Percentiles rank a stretch among this genome's conserved stretches.
These are phyloP conservation scores for Myotis daubentonii DNA, from an alignment of 2,797 vertebrate genomes.

Conservation along the genomic window DNA sequence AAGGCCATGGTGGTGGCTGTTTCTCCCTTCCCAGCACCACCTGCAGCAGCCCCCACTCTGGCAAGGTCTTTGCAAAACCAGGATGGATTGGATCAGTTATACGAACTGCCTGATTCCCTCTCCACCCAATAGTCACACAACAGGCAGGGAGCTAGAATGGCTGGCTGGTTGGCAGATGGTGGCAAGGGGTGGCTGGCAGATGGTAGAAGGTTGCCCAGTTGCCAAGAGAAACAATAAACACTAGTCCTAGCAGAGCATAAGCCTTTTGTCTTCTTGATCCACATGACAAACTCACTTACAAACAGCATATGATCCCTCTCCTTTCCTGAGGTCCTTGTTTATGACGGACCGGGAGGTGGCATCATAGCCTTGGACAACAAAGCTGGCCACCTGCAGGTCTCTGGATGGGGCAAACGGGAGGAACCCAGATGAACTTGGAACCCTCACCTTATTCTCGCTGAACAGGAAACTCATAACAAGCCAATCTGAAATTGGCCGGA, in stretches of 20 bases:
- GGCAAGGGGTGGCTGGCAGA: slow-evolving; percentile 46
- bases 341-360: slow-evolving; percentile 18
- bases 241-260: not conserved
- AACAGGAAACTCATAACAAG: not conserved
- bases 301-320: not conserved
- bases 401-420: not conserved
- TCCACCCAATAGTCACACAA: not conserved
- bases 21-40: slow-evolving; percentile 12
- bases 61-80: slow-evolving; percentile 13
- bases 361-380: slow-evolving; percentile 8
- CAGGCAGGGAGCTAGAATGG: slow-evolving; percentile 1
- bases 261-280: slow-evolving; percentile 58
- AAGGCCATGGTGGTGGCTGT: not conserved
- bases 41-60: not conserved
- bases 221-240: slow-evolving; percentile 36
- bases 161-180: slow-evolving; percentile 53
- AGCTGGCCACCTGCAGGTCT: not conserved
- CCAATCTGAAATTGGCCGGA: not conserved
- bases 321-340: slow-evolving; percentile 12
- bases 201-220: slow-evolving; percentile 43
- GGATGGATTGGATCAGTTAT: not conserved
- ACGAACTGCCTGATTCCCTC: not conserved
- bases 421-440: not conserved
- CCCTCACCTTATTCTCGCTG: not conserved
- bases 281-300: slow-evolving; percentile 42